Percentiles rank a stretch among this genome's conserved stretches.
Conservation (phyloP, 2,888 invertebrate species). For the Myathropa florea region DNA sequence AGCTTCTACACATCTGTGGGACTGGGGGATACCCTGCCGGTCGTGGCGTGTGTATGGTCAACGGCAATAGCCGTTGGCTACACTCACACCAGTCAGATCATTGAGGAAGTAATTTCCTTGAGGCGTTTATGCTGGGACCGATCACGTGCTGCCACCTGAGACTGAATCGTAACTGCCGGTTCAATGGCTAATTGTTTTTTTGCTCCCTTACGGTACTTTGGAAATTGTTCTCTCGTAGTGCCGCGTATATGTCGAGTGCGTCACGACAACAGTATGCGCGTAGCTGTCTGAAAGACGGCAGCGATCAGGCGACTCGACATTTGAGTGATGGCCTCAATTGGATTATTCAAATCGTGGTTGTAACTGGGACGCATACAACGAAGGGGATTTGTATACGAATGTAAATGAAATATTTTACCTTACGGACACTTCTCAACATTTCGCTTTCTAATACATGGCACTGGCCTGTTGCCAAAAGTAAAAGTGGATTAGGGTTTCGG, state of each 20-base stretch:
- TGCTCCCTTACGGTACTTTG: conserved; percentile 46
- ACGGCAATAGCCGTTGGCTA: conserved; percentile 48
- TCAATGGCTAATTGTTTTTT: conserved; percentile 63
- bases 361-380: conserved; percentile 41
- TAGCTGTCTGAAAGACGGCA: neutral
- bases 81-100: neutral
- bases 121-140: conserved; percentile 36
- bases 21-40: neutral
- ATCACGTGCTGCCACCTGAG: conserved; percentile 64
- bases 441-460: conserved; percentile 41
- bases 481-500: conserved; percentile 40
- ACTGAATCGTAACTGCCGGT: conserved; percentile 64
- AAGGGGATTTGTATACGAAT: neutral
- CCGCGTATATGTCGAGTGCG: conserved; percentile 26
- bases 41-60: neutral
- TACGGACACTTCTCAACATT: conserved; percentile 35
- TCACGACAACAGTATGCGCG: conserved; percentile 12
- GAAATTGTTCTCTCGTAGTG: conserved; percentile 32
- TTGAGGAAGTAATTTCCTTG: conserved; percentile 69
- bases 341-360: conserved; percentile 22
- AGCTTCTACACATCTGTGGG: conserved; percentile 3
- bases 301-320: conserved; percentile 4
- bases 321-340: conserved; percentile 60
- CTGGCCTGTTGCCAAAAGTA: conserved; percentile 53
- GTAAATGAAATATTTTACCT: conserved; percentile 11